phyloP scores from a whole-genome alignment of 2,113 vertebrate species.

The Mesocricetus auratus region DNA sequence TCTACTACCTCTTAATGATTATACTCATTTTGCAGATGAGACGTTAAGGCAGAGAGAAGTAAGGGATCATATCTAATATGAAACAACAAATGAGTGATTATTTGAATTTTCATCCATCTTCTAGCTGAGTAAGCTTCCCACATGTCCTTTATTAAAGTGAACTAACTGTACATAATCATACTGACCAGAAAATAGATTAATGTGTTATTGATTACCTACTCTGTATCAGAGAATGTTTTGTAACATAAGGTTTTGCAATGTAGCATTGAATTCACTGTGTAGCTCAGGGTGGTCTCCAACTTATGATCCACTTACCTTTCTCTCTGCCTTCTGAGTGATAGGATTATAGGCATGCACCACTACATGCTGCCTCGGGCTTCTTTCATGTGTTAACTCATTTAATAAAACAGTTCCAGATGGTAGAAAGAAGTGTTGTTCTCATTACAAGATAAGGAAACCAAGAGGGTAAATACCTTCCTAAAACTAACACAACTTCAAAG shows the following conservation, averaged over 20 bases:
- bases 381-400: background rate
- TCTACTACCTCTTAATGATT: background rate
- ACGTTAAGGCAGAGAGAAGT: background rate
- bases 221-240: background rate
- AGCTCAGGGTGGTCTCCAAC: background rate
- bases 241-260: background rate
- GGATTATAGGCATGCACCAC: background rate
- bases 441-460: background rate
- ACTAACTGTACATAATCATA: background rate
- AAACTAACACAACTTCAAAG: background rate
- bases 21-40: background rate
- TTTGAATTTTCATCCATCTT: background rate
- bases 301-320: background rate
- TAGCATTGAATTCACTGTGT: background rate
- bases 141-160: background rate
- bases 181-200: background rate
- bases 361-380: background rate
- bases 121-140: background rate
- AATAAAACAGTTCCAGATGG: background rate
- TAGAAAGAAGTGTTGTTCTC: background rate
- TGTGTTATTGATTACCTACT: background rate
- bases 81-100: background rate
- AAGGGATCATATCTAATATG: background rate
- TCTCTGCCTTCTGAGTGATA: background rate
- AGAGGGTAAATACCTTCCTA: background rate